phyloP scores from a whole-genome alignment of 64 coral and sea anemone species.

The Pachyseris speciosa region DNA sequence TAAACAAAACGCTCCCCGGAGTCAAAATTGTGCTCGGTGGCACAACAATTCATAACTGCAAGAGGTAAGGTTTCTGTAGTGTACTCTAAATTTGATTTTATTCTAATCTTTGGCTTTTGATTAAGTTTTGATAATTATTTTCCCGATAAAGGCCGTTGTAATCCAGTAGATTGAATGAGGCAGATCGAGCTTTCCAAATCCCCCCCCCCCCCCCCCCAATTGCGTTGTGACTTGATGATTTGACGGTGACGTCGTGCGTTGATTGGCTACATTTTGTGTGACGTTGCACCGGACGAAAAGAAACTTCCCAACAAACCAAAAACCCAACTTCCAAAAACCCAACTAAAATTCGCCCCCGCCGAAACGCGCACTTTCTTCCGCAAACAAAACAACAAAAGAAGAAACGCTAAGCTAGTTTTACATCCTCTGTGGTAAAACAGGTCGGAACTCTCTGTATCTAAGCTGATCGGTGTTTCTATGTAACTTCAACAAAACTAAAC shows the following conservation, averaged over 20 bases:
- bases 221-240: background rate
- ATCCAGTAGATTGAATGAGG: too few relatives aligned
- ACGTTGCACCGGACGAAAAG: background rate
- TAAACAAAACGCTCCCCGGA: constrained; percentile 89
- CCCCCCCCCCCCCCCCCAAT: background rate
- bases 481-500: background rate
- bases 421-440: too few relatives aligned
- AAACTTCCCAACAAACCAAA: background rate
- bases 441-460: too few relatives aligned
- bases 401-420: too few relatives aligned
- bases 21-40: constrained; percentile 86
- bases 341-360: background rate
- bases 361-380: too few relatives aligned
- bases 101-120: background rate
- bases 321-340: too few relatives aligned
- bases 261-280: background rate
- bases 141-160: too few relatives aligned
- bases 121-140: background rate
- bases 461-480: too few relatives aligned
- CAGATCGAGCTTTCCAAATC: too few relatives aligned
- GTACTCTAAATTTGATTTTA: background rate
- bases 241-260: background rate
- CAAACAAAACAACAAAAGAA: too few relatives aligned
- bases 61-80: constrained; percentile 56
- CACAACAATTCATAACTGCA: constrained; percentile 97